These are phyloP conservation scores for Eucera pruinosa DNA, from an alignment of 2,888 invertebrate species.

Conservation along the genomic window DNA sequence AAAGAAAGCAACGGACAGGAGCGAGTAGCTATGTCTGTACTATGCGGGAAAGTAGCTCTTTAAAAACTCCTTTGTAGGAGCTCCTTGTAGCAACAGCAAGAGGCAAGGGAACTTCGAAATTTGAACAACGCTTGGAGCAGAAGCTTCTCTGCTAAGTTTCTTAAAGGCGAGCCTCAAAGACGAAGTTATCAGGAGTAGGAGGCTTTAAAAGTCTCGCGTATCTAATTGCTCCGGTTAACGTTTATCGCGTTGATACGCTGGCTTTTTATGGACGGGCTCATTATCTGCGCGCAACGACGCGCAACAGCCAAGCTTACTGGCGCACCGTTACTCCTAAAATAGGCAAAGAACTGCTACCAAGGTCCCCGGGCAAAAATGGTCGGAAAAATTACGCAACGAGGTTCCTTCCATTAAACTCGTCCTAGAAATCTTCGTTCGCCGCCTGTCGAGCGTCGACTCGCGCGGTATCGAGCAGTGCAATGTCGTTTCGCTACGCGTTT, in stretches of 20 bases:
- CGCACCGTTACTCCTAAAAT: slow-evolving; percentile 57
- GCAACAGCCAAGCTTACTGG: slow-evolving; percentile 23
- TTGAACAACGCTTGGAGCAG: neutral
- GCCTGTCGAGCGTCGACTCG: too few relatives aligned
- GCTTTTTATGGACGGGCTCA: slow-evolving; percentile 50
- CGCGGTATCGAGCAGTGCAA: neutral
- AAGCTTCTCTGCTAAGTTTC: neutral
- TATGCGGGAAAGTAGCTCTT: neutral
- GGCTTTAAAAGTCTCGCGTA: slow-evolving; percentile 28
- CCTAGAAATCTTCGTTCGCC: too few relatives aligned
- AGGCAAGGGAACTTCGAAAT: neutral
- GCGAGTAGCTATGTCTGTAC: too few relatives aligned
- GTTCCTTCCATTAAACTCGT: slow-evolving; percentile 25
- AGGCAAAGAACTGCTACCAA: slow-evolving; percentile 54
- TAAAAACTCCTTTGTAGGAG: neutral
- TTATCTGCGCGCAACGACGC: slow-evolving; percentile 50
- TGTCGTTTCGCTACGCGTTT: neutral
- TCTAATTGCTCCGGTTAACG: slow-evolving; percentile 52
- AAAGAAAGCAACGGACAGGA: too few relatives aligned
- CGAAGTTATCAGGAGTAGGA: slow-evolving; percentile 13
- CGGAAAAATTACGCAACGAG: slow-evolving; percentile 59
- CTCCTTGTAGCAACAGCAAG: neutral
- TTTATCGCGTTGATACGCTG: slow-evolving; percentile 52
- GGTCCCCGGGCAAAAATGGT: slow-evolving; percentile 59
- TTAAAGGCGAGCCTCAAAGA: slow-evolving; percentile 11